Evolutionary conservation across 1,140 invertebrate genomes (phyloP).

Genomic region (Colletes latitarsis): DNA sequence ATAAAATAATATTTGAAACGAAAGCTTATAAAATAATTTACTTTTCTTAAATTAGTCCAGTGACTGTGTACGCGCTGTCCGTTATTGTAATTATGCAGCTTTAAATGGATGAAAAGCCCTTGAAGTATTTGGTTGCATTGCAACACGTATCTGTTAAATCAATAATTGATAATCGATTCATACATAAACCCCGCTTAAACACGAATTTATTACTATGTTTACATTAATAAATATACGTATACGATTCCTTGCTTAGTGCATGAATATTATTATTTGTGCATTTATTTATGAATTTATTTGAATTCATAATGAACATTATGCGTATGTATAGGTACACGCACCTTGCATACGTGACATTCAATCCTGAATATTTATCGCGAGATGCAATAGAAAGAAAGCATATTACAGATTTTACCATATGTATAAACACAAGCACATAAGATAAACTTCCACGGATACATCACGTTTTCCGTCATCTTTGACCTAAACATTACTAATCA

Average conservation of each 20-base stretch:
- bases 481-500: not conserved
- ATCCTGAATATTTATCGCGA: too few relatives aligned
- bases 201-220: not conserved
- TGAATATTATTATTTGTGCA: too few relatives aligned
- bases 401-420: not conserved
- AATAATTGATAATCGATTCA: constrained; percentile 38
- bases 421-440: not conserved
- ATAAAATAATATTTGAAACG: not conserved
- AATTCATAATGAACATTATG: not conserved
- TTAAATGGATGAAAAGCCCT: constrained; percentile 15
- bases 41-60: not conserved
- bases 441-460: not conserved
- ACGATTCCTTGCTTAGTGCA: not conserved
- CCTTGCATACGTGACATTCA: too few relatives aligned
- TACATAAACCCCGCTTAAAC: constrained; percentile 8
- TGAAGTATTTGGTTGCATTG: constrained; percentile 1
- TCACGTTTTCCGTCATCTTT: constrained; percentile 12
- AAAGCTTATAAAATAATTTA: not conserved
- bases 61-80: not conserved
- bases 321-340: not conserved
- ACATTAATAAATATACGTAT: not conserved
- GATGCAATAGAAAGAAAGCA: not conserved
- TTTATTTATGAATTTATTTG: not conserved
- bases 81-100: not conserved
- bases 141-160: constrained; percentile 33